phyloP scores from a whole-genome alignment of 2,888 invertebrate species.

The Melikaiella ostensackeni region DNA sequence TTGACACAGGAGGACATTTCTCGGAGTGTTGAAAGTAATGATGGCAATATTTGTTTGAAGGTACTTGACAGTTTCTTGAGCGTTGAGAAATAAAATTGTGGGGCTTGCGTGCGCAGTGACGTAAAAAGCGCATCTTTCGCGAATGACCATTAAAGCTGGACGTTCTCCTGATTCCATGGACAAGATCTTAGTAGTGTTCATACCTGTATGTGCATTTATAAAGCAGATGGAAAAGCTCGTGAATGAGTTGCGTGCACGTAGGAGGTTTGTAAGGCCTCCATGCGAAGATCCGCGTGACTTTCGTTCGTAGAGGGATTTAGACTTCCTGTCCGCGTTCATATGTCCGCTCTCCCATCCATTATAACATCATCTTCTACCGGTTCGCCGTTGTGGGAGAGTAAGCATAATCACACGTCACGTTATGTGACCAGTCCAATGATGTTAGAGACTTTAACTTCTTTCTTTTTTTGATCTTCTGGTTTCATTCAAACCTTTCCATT shows the following conservation, averaged over 20 bases:
- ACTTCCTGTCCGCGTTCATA: slow-evolving; percentile 75
- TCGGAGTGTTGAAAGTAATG: neutral
- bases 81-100: neutral
- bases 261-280: slow-evolving; percentile 73
- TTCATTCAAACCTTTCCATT: slow-evolving; percentile 34
- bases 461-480: slow-evolving; percentile 14
- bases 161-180: neutral
- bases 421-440: slow-evolving; percentile 55
- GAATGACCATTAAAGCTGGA: too few species aligned
- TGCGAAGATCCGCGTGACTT: slow-evolving; percentile 76
- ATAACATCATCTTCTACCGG: slow-evolving; percentile 75
- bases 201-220: too few species aligned
- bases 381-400: slow-evolving; percentile 76
- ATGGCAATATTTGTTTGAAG: neutral
- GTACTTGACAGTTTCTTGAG: neutral
- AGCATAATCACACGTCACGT: slow-evolving; percentile 73
- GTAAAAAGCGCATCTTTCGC: slow-evolving; percentile 19
- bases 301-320: slow-evolving; percentile 67
- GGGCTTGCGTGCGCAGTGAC: neutral
- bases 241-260: slow-evolving; percentile 73
- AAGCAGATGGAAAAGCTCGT: slow-evolving; percentile 50
- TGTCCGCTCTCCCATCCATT: slow-evolving; percentile 74
- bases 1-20: too few species aligned
- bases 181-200: slow-evolving; percentile 20
- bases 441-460: slow-evolving; percentile 20